phyloP scores from a whole-genome alignment of 2,797 vertebrate species.

The Nyctibius grandis region DNA sequence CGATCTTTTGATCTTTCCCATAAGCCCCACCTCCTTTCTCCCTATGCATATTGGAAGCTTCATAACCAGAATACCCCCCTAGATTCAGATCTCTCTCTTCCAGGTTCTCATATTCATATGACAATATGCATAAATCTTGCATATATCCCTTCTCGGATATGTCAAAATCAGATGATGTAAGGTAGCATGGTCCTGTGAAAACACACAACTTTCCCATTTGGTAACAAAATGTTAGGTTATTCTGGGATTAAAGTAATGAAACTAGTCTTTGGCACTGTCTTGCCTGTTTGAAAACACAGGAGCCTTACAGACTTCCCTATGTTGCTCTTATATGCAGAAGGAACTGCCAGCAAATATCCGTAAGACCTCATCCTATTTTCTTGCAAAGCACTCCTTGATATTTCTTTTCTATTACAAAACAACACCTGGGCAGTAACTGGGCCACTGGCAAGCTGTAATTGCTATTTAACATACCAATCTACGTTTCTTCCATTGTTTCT shows the following conservation, averaged over 20 bases:
- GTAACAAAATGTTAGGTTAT: not conserved
- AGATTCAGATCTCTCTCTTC: not conserved
- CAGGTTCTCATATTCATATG: not conserved
- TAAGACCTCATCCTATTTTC: not conserved
- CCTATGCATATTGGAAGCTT: not conserved
- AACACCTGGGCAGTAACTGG: not conserved
- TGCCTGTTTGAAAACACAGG: not conserved
- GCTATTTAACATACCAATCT: not conserved
- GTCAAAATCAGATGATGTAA: not conserved
- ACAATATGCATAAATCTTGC: not conserved
- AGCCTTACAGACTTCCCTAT: not conserved
- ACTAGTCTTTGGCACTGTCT: not conserved
- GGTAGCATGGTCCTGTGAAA: not conserved
- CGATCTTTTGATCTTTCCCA: not conserved
- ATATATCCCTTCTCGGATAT: not conserved
- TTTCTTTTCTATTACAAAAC: not conserved
- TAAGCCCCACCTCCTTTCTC: not conserved
- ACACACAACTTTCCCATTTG: not conserved
- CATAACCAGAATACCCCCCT: not conserved
- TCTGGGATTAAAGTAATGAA: not conserved
- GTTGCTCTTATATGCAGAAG: not conserved
- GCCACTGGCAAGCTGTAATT: not conserved
- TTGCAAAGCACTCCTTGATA: not conserved
- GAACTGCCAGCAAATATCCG: not conserved
- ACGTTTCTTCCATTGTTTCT: not conserved